Percentiles rank a stretch among this genome's conserved stretches.
phyloP scores from a whole-genome alignment of 2,113 vertebrate genomes.

The Heterotilapia buettikoferi region DNA sequence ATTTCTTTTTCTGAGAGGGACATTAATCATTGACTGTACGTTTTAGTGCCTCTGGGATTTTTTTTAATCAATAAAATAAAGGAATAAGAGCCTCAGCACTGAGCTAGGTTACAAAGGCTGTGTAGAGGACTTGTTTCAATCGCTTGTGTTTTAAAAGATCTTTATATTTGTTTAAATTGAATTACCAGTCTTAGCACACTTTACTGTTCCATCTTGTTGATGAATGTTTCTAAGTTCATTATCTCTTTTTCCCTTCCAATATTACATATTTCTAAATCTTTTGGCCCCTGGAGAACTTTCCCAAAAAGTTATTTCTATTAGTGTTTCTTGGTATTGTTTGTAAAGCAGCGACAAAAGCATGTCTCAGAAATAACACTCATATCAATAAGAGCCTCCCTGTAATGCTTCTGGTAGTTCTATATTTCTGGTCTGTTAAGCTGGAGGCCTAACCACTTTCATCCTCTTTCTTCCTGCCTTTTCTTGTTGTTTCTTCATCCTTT shows the following conservation, averaged over 20 bases:
- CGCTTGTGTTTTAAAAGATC: conserved; percentile 28
- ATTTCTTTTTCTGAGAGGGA: conserved; percentile 99
- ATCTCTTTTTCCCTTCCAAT: conserved; percentile 69
- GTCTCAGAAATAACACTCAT: conserved; percentile 56
- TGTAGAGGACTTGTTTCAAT: conserved; percentile 17
- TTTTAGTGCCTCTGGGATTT: conserved; percentile 97
- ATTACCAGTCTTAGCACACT: conserved; percentile 17
- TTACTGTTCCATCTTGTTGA: conserved; percentile 37
- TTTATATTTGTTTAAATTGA: conserved; percentile 50
- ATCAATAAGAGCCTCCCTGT: conserved; percentile 63
- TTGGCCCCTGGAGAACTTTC: conserved; percentile 13
- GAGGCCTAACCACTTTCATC: conserved; percentile 73
- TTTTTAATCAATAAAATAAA: conserved; percentile 92
- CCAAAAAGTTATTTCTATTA: conserved; percentile 30
- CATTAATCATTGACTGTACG: conserved; percentile 99
- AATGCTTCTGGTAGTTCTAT: conserved; percentile 71
- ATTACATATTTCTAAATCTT: conserved; percentile 78
- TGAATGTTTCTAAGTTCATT: conserved; percentile 22
- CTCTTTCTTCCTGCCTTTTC: conserved; percentile 72
- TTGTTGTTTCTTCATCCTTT: conserved; percentile 81
- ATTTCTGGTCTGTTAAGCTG: conserved; percentile 74
- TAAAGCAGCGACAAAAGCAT: conserved; percentile 85
- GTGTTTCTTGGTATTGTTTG: conserved; percentile 72
- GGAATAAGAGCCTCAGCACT: conserved; percentile 69
- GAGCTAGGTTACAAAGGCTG: conserved; percentile 31